Percentiles rank a stretch among this genome's conserved stretches.
Conservation (phyloP, 2,113 vertebrate genomes). For the Dasyornis broadbenti region DNA sequence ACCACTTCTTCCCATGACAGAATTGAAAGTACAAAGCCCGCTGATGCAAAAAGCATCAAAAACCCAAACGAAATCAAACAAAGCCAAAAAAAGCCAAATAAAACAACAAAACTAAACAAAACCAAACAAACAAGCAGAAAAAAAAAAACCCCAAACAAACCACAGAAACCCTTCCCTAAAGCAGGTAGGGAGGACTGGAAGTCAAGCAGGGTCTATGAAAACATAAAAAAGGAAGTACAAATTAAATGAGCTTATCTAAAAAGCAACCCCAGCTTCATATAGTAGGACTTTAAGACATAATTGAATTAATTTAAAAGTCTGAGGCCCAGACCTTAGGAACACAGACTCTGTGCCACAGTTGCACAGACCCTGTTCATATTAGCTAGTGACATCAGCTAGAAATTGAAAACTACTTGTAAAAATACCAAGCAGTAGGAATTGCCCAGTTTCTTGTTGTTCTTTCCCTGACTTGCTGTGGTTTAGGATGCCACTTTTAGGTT, state of each 20-base stretch:
- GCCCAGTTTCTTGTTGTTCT: neutral
- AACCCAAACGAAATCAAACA: neutral
- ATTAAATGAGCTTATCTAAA: neutral
- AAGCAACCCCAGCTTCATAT: accelerated
- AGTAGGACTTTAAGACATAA: neutral
- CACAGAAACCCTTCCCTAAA: neutral
- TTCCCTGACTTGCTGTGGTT: neutral
- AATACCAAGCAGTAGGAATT: neutral
- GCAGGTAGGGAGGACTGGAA: too few species aligned
- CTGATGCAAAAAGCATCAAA: neutral
- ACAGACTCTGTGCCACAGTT: accelerated
- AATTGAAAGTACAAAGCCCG: neutral
- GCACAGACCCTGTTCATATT: neutral
- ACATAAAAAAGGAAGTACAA: neutral
- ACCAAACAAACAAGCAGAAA: accelerated
- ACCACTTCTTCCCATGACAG: accelerated
- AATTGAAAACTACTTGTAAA: neutral
- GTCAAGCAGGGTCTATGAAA: neutral
- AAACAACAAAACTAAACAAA: neutral
- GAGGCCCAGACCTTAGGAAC: neutral
- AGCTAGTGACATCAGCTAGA: neutral
- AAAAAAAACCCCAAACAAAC: neutral
- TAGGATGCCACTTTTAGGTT: neutral
- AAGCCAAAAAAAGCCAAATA: neutral
- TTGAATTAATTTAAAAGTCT: neutral